These are phyloP conservation scores for Coregonus clupeaformis DNA, from an alignment of 2,113 vertebrate genomes.

Conservation along the genomic window DNA sequence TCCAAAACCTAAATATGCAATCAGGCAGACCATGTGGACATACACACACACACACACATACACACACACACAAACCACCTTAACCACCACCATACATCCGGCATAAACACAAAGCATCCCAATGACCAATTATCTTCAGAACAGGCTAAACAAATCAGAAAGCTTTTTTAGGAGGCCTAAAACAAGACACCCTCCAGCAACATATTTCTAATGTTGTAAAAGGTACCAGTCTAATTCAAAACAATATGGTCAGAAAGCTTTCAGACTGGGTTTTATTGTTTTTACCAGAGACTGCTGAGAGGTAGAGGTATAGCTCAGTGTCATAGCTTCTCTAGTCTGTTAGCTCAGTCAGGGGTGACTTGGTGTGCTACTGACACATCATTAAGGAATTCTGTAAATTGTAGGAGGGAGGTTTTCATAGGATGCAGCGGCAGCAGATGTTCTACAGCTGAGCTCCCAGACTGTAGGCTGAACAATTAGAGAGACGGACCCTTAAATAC, in stretches of 20 bases:
- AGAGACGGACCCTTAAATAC: not conserved
- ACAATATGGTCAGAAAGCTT: slow-evolving; percentile 42
- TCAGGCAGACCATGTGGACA: not conserved
- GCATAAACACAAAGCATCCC: slow-evolving; percentile 44
- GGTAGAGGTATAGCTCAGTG: slow-evolving; percentile 31
- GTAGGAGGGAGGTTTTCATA: slow-evolving; percentile 41
- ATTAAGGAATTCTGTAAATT: slow-evolving; percentile 66
- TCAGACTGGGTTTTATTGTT: slow-evolving; percentile 34
- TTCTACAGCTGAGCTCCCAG: slow-evolving; percentile 31
- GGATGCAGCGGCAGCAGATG: slow-evolving; percentile 49
- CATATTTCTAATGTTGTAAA: slow-evolving; percentile 53
- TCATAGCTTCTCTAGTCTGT: slow-evolving; percentile 20
- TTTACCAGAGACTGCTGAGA: slow-evolving; percentile 33
- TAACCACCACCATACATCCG: slow-evolving; percentile 33
- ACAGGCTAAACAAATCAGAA: slow-evolving; percentile 40
- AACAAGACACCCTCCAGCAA: slow-evolving; percentile 46
- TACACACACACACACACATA: slow-evolving; percentile 33
- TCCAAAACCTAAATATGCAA: not conserved
- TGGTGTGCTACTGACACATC: slow-evolving; percentile 65
- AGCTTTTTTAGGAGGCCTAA: slow-evolving; percentile 37
- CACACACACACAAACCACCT: slow-evolving; percentile 30
- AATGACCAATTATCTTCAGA: slow-evolving; percentile 56
- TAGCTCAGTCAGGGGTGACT: slow-evolving; percentile 60
- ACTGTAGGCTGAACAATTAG: not conserved
- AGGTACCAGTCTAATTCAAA: slow-evolving; percentile 46